Percentiles rank a stretch among this genome's conserved stretches.
Conservation (phyloP, 2,113 vertebrate species). For the Aptenodytes forsteri region DNA sequence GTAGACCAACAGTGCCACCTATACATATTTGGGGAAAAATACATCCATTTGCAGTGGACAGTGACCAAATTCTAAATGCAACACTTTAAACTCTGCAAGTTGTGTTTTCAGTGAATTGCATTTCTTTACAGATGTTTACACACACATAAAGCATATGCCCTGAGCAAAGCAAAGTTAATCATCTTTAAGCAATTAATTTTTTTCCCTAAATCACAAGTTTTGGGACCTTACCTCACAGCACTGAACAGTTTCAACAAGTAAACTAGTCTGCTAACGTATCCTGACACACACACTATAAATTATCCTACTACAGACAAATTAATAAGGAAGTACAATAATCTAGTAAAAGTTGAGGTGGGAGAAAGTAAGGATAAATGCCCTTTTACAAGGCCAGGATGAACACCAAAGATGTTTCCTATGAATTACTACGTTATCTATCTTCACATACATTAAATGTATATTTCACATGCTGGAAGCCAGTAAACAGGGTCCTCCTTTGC, state of each 20-base stretch:
- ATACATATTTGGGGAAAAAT: rapidly evolving
- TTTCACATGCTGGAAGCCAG: not conserved
- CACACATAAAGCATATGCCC: not conserved
- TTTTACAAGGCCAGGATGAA: not conserved
- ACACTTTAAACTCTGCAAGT: not conserved
- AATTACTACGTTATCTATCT: not conserved
- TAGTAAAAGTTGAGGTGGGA: not conserved
- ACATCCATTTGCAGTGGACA: not conserved
- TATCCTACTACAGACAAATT: not conserved
- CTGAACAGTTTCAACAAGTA: not conserved
- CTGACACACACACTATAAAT: not conserved
- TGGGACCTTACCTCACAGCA: not conserved
- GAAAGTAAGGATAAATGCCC: not conserved
- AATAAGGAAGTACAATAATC: not conserved
- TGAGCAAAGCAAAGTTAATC: not conserved
- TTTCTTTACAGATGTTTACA: not conserved
- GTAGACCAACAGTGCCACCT: slow-evolving; percentile 54
- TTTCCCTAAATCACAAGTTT: not conserved
- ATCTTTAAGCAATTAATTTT: not conserved
- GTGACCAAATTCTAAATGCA: not conserved
- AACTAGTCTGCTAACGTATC: not conserved
- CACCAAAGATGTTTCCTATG: not conserved
- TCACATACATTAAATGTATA: not conserved
- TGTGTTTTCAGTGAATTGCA: rapidly evolving
- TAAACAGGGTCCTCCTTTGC: not conserved